Base-by-base conservation (phyloP, 2,797 vertebrate species). In the Amazona ochrocephala region DNA sequence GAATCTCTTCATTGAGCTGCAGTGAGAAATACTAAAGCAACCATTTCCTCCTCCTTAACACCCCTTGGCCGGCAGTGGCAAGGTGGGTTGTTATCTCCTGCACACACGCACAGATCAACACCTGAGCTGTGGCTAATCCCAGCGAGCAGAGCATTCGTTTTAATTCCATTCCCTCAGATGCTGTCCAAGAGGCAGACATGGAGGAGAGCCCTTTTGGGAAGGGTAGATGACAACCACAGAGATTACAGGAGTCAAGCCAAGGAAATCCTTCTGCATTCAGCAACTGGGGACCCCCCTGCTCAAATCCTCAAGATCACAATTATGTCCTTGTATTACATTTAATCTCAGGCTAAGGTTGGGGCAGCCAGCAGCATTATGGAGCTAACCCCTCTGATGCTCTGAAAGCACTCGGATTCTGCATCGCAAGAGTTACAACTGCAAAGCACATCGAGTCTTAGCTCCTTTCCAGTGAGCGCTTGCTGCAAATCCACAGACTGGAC, bases 21-120 rank as follows among this genome's bases (percentile, higher is more conserved):
- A 61, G 29, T 0, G 30, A 62, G 68, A 74, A 73, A 3, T 2
- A 6, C 44, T 4, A 47, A 10, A 5, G 32, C 60, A 19, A 29
- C 17, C 39, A 2, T 5, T 5, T 47, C 39, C 65, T 58, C 51
- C 64, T 65, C 50, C 56, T 23, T 1, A 15, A 2, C 26, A 3
- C 11, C 34, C 2, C 41, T 22, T 2, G 32, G 56, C 23, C 30
- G 16, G 74, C 51, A 5, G 48, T 2, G 22, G 14, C 48, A 26
- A 22, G 45, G 48, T 8, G 44, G 2, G 56, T 14, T 7, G 26
- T 1, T 14, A 11, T 3, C 67, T 22, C 6, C 4, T 2, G 20
- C 0, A 1, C 13, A 13, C 6, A 7, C 2, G 0, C 0, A 14
- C 29, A 26, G 42, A 15, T 3, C 3, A 18, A 24, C 78, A 14